Evolutionary conservation across 92 coral and sea anemone genomes (phyloP), one percentile per base, ranked within the genome.

Genomic region (Zoanthus sociatus): DNA sequence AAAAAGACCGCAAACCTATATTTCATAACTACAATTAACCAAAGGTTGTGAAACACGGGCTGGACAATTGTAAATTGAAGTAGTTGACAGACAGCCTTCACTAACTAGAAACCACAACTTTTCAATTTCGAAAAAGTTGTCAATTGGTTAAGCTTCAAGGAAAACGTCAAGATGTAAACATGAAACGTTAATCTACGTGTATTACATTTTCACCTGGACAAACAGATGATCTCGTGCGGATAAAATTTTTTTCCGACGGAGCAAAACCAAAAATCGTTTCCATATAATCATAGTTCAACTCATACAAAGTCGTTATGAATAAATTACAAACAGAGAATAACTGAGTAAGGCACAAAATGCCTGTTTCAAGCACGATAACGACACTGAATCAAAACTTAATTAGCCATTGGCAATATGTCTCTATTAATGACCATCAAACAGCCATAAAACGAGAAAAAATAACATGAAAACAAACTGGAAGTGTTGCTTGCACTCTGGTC

Each of bases 401-500:
- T 14, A 69, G 45, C 74, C 46, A 15, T 69, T 26, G n/a, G 15
- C 74, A 9, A 69, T 12, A 63, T 20, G n/a, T 58, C 64, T 1
- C 9, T 3, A 63, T 20, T n/a, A 20, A 16, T 15, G 74, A 67
- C 33, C 10, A 26, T 26, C 31, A 32, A 12, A 5, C 14, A 13
- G 44, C 11, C 42, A 69, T 63, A 6, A 69, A 69, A 30, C 46
- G 37, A 69, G 74, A 69, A 30, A 31, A 69, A 69, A 10, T 30
- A 69, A 69, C 74, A 30, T 30, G 74, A 32, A 69, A 32, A 69
- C 16, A 69, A 69, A 69, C 74, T 26, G 37, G n/a, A 69, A 9
- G 33, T 32, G 3, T 69, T 63, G 30, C 13, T 69, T 69, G 5
- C 9, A 12, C 3, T 33, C 44, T 69, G 74, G 2, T 69, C 74